These are phyloP conservation scores for Stratiomys singularior DNA, from an alignment of 2,888 invertebrate genomes.

Conservation along the genomic window DNA sequence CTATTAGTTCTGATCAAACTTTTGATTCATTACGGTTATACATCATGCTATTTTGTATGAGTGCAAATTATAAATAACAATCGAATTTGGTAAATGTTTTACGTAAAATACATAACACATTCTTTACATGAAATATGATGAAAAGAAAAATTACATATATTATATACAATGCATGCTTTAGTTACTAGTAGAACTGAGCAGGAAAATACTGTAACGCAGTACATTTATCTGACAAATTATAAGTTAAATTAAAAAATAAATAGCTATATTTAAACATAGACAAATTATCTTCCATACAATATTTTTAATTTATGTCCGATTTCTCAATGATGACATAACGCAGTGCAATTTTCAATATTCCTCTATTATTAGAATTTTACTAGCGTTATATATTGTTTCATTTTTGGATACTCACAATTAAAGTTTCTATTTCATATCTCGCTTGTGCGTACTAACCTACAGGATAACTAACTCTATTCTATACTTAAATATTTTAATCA, in stretches of 20 bases:
- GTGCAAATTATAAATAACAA: no score
- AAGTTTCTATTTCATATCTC: neutral
- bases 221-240: neutral
- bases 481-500: neutral
- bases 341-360: slow-evolving; percentile 5
- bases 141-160: no score
- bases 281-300: neutral
- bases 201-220: neutral
- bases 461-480: neutral
- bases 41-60: no score
- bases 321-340: neutral
- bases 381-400: slow-evolving; percentile 28
- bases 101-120: no score
- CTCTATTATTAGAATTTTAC: slow-evolving; percentile 21
- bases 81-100: no score
- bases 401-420: neutral
- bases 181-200: neutral
- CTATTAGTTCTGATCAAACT: no score
- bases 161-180: no score
- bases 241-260: neutral
- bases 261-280: neutral
- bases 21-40: no score
- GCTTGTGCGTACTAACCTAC: neutral
- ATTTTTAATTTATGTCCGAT: neutral
- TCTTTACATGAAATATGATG: no score